Percentiles rank a stretch among this genome's conserved stretches.
These are phyloP conservation scores for Drosophila affinis DNA, from an alignment of 2,888 invertebrate species.

Conservation along the genomic window DNA sequence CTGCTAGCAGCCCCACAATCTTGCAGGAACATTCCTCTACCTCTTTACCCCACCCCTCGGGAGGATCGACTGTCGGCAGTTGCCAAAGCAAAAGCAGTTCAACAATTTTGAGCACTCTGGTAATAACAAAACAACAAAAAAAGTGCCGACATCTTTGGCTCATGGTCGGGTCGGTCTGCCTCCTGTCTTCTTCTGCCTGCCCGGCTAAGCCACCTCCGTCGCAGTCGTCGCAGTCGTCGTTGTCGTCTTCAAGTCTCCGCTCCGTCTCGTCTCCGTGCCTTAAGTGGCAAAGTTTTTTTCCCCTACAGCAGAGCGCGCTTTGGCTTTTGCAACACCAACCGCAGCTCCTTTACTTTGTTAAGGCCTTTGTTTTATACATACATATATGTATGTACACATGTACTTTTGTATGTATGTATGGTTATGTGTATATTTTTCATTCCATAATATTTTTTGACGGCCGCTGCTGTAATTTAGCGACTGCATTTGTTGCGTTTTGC, in stretches of 20 bases:
- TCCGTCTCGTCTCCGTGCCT: slow-evolving; percentile 30
- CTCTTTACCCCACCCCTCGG: background rate
- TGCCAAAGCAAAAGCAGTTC: slow-evolving; percentile 59
- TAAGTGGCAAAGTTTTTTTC: slow-evolving; percentile 65
- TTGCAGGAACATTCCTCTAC: too few species aligned
- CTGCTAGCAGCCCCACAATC: too few species aligned
- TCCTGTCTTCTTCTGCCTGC: background rate
- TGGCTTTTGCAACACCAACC: slow-evolving; percentile 5
- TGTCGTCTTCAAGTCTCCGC: slow-evolving; percentile 41
- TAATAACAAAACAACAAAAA: slow-evolving; percentile 60
- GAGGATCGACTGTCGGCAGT: slow-evolving; percentile 55
- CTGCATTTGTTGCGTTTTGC: slow-evolving; percentile 73
- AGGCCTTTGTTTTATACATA: slow-evolving; percentile 39
- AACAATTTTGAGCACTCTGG: slow-evolving; percentile 70
- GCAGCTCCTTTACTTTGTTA: background rate
- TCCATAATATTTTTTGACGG: slow-evolving; percentile 39
- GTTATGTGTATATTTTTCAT: background rate
- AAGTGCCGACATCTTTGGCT: slow-evolving; percentile 61
- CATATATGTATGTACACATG: slow-evolving; percentile 7
- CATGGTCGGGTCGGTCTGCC: slow-evolving; percentile 22
- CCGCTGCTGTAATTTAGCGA: slow-evolving; percentile 65
- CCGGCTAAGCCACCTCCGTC: slow-evolving; percentile 48
- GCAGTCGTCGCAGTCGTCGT: slow-evolving; percentile 6
- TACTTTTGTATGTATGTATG: slow-evolving; percentile 6
- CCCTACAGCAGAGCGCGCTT: slow-evolving; percentile 22